Percentiles rank a stretch among this genome's conserved stretches.
Conservation (phyloP, 2,888 invertebrate species). For the Dolichopus griseipennis region DNA sequence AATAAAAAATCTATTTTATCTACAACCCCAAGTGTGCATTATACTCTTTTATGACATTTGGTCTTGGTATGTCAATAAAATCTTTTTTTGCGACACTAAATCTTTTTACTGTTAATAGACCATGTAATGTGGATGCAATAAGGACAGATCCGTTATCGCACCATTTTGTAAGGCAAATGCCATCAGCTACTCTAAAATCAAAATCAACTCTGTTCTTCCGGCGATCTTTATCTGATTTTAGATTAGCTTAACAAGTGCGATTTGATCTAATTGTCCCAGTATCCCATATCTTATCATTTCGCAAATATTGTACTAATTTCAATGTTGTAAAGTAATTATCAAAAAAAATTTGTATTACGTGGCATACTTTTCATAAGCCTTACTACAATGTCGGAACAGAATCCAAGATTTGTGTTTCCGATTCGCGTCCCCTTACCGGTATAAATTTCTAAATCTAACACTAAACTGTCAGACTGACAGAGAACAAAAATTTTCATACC, state of each 20-base stretch:
- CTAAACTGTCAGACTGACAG: constrained; percentile 10
- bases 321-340: no score
- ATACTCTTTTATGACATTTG: not conserved
- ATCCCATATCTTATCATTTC: no score
- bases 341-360: not conserved
- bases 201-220: not conserved
- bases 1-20: constrained; percentile 7
- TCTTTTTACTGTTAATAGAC: not conserved
- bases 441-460: constrained; percentile 13
- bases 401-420: constrained; percentile 10
- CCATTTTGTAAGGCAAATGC: constrained; percentile 9
- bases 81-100: not conserved
- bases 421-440: constrained; percentile 11
- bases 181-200: not conserved
- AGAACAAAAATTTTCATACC: constrained; percentile 13
- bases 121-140: not conserved
- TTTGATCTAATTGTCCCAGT: no score
- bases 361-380: constrained; percentile 8
- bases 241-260: no score
- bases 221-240: no score
- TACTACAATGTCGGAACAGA: constrained; percentile 12
- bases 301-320: no score
- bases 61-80: not conserved
- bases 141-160: not conserved
- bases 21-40: not conserved